Conservation (phyloP, 2,113 vertebrate species). For the Stomatorhinus ivindoensis region DNA sequence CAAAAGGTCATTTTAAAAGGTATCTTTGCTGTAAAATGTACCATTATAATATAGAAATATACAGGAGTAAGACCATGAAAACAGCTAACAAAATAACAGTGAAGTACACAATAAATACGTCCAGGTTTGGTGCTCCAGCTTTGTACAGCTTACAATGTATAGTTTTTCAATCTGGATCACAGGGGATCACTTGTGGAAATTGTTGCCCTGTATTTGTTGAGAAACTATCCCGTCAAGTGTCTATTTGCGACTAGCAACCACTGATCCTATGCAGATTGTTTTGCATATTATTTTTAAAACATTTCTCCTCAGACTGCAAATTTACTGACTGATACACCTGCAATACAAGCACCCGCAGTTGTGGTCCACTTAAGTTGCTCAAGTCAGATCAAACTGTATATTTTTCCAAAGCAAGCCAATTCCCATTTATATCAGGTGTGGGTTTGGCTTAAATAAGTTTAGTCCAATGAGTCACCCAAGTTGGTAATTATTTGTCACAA, state of each 20-base stretch:
- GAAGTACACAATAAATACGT: not conserved
- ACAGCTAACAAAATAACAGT: not conserved
- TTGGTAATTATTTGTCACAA: not conserved
- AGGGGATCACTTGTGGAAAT: not conserved
- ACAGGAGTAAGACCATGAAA: not conserved
- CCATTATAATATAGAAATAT: not conserved
- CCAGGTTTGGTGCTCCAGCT: not conserved
- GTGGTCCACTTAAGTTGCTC: not conserved
- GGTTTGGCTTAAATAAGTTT: not conserved
- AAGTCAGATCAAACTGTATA: not conserved
- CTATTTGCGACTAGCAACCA: not conserved
- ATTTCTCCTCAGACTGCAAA: not conserved
- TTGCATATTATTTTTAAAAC: not conserved
- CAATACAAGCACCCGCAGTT: not conserved
- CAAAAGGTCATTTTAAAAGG: not conserved
- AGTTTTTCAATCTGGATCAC: not conserved
- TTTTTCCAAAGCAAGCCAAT: not conserved
- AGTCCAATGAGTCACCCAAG: not conserved
- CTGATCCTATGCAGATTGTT: not conserved
- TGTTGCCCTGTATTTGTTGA: not conserved
- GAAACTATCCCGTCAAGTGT: not conserved
- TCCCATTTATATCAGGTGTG: not conserved
- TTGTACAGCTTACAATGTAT: not conserved
- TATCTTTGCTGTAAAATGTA: not conserved
- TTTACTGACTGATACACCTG: not conserved